A percentile compares a stretch with the other conserved stretches of the same genome.
phyloP scores from a whole-genome alignment of 2,888 invertebrate species.

The Brenthis ino region DNA sequence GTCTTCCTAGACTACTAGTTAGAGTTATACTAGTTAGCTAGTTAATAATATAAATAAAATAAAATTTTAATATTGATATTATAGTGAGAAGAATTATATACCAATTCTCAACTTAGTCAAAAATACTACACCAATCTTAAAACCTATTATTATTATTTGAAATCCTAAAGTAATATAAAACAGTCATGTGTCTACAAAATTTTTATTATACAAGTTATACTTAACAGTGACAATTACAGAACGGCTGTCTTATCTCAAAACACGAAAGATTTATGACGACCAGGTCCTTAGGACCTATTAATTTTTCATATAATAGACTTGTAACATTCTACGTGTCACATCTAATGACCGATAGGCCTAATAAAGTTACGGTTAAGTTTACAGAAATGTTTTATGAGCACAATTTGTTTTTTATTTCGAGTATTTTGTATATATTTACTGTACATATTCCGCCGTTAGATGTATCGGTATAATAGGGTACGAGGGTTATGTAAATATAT shows the following conservation, averaged over 20 bases:
- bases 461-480: neutral
- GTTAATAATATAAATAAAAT: too few species aligned
- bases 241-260: conserved; percentile 30
- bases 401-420: conserved; percentile 33
- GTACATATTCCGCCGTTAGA: neutral
- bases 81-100: too few species aligned
- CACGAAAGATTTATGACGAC: conserved; percentile 37
- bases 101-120: too few species aligned
- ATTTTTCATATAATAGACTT: conserved; percentile 38
- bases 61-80: too few species aligned
- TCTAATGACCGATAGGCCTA: conserved; percentile 31
- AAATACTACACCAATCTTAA: too few species aligned
- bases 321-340: conserved; percentile 36
- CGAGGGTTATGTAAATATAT: too few species aligned
- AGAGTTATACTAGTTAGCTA: too few species aligned
- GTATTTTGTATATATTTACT: neutral
- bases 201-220: conserved; percentile 17
- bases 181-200: conserved; percentile 16
- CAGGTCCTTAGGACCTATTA: conserved; percentile 38
- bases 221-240: conserved; percentile 31
- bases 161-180: conserved; percentile 5
- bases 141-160: neutral
- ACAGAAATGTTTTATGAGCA: conserved; percentile 47
- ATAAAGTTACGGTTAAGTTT: conserved; percentile 37
- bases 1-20: too few species aligned